Base-by-base conservation (phyloP, 2,113 vertebrate species). In the Chunga burmeisteri region DNA sequence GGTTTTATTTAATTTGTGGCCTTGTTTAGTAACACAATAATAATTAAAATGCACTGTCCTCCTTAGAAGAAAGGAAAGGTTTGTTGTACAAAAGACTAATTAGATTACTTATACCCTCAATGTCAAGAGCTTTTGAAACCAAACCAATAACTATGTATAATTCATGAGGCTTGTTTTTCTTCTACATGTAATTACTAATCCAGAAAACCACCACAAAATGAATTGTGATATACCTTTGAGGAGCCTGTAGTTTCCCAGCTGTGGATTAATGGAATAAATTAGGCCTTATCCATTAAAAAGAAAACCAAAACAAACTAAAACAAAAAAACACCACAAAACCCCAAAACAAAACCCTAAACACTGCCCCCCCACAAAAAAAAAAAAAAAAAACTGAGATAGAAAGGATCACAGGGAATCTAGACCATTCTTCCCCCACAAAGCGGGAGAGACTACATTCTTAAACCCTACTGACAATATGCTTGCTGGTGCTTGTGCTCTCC, bases 111-210 rank as follows among this genome's bases (percentile, higher is more conserved):
- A 67, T 20, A 85, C 26, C 47, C 26, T 94, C 38, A 75, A 30
- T 63, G 72, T 68, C 66, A 88, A 93, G 56, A 88, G 66, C 66
- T 88, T 90, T 75, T 71, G 61, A 92, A 95, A 90, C 88, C 85
- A 95, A 95, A 77, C 47, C 56, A 79, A 42, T 74, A 93, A 66
- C 26, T 56, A 40, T 63, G 38, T 88, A 52, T 83, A 80, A 62
- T 95, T 93, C 58, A 89, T 77, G 49, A 73, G 44, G 49, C 25
- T 80, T 68, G 46, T 49, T 86, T 94, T 59, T 66, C n/a, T 91
- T 63, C 40, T 32, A 55, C 16, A 6, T 55, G 81, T 90, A 90
- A 75, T 55, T 87, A 80, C 58, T 80, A 80, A 80, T 27, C 10
- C 58, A 88, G 79, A 79, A 93, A 93, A 88, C 23, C 10, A 7